A percentile compares a stretch with the other conserved stretches of the same genome.
Evolutionary conservation across 1,140 invertebrate species (phyloP).

Genomic region (Calycopis cecrops): DNA sequence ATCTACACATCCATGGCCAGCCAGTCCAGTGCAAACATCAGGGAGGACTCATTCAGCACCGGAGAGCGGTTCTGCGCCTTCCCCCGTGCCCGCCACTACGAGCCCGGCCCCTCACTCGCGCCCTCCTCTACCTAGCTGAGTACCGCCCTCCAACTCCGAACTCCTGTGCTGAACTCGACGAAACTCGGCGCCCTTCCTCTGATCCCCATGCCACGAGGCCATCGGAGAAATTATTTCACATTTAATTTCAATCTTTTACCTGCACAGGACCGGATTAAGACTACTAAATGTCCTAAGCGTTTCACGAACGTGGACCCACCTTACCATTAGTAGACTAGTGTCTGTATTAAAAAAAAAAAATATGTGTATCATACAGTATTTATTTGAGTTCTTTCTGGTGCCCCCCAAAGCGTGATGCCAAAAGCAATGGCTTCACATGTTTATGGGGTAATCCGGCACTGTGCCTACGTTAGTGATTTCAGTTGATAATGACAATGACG

Average conservation of each 20-base stretch:
- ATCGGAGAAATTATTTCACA: slow-evolving; percentile 55
- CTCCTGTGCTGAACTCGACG: slow-evolving; percentile 74
- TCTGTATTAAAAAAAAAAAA: too few relatives aligned
- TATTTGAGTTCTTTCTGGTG: too few relatives aligned
- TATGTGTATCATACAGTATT: too few relatives aligned
- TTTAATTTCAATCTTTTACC: slow-evolving; percentile 27
- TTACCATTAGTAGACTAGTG: too few relatives aligned
- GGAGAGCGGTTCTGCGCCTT: slow-evolving; percentile 77
- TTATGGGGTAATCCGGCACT: too few relatives aligned
- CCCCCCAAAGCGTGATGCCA: too few relatives aligned
- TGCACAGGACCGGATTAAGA: neutral
- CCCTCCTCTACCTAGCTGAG: slow-evolving; percentile 72
- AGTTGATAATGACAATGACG: slow-evolving; percentile 21
- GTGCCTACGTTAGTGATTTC: too few relatives aligned
- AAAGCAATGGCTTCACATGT: too few relatives aligned
- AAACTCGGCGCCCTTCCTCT: slow-evolving; percentile 68
- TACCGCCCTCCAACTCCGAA: slow-evolving; percentile 74
- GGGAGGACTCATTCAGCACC: slow-evolving; percentile 83
- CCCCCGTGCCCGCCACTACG: slow-evolving; percentile 49
- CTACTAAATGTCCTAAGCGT: too few relatives aligned
- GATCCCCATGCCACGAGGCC: slow-evolving; percentile 42
- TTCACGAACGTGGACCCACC: too few relatives aligned
- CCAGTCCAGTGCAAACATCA: slow-evolving; percentile 82
- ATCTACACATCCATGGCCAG: slow-evolving; percentile 82
- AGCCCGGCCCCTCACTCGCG: slow-evolving; percentile 59